Evolutionary conservation across 2,888 invertebrate species (phyloP).

Genomic region (Halocaridina rubra): DNA sequence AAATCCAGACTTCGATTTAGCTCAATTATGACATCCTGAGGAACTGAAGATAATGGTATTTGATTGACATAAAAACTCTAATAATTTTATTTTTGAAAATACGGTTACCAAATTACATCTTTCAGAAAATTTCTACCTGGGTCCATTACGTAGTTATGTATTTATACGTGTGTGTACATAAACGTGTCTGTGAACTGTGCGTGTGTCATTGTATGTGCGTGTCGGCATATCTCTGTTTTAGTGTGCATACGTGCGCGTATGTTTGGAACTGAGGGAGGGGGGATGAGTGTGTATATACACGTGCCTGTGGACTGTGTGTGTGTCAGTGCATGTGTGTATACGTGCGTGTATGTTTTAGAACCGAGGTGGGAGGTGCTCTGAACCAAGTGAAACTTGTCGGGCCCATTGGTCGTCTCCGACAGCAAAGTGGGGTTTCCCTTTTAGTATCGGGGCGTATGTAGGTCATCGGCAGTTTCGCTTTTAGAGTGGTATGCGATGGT

Average conservation of each 20-base stretch:
- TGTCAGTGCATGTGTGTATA: background rate
- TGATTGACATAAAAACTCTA: too few species aligned
- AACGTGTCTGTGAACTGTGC: background rate
- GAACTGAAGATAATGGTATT: too few species aligned
- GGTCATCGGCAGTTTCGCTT: slow-evolving; percentile 48
- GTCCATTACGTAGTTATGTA: too few species aligned
- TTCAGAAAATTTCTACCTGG: too few species aligned
- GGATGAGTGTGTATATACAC: too few species aligned
- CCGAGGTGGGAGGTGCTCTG: slow-evolving; percentile 37
- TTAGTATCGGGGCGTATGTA: slow-evolving; percentile 46
- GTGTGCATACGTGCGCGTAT: background rate
- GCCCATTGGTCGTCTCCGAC: slow-evolving; percentile 40
- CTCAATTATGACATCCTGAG: too few species aligned
- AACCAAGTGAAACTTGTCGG: slow-evolving; percentile 56
- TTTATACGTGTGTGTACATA: too few species aligned
- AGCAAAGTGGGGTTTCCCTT: slow-evolving; percentile 52
- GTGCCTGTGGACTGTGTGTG: background rate
- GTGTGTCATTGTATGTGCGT: background rate
- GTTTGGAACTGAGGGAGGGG: slow-evolving; percentile 17
- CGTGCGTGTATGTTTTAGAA: slow-evolving; percentile 7
- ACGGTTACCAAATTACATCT: too few species aligned
- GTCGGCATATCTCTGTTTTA: background rate
- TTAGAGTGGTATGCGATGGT: slow-evolving; percentile 57
- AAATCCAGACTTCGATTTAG: too few species aligned
- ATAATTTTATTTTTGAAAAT: too few species aligned